Evolutionary conservation across 2,113 vertebrate species (phyloP), one percentile per base, ranked within the genome.

Genomic region (Alaudala cheleensis): DNA sequence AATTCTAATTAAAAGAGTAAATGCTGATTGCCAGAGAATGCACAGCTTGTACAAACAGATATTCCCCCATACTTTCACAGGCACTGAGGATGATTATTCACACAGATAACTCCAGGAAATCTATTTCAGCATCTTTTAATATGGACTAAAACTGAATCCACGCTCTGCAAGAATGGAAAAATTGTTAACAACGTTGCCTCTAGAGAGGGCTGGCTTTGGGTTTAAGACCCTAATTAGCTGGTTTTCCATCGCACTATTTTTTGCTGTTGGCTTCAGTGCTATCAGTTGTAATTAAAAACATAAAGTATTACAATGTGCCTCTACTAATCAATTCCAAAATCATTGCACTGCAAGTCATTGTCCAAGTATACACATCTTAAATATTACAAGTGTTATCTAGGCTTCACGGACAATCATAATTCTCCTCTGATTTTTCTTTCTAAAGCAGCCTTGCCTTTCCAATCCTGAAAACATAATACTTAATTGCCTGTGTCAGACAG

Each of bases 121-220:
- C 64, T 82, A 81, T 81, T 95, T 94, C 84, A 93, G 81, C 31
- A 49, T 80, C 61, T 88, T 93, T 67, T 83, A 83, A 64, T 83
- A 31, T 6, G 44, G 72, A 81, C 76, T 44, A 72, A 88, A 92
- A 60, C 74, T 66, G 58, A 88, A 90, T 22, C 67, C 29, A 42
- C 3, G 1, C 31, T 29, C 54, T 31, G 26, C 25, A 78, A 88
- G 47, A 92, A 93, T 11, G 64, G 64, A 58, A 83, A 67, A 90
- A 40, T 18, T n/a, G 42, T 66, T 88, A 86, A 78, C 42, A 93
- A 60, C 49, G 40, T 18, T 77, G 71, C 47, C 67, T 88, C 60
- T 45, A 7, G 67, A 89, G 53, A 91, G 31, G n/a, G 49, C 5
- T 64, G 76, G 53, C 72, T 24, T 70, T 81, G 61, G 18, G 44